A percentile compares a stretch with the other conserved stretches of the same genome.
Evolutionary conservation across 2,113 vertebrate genomes (phyloP).

Genomic region (Pelusios castaneus): DNA sequence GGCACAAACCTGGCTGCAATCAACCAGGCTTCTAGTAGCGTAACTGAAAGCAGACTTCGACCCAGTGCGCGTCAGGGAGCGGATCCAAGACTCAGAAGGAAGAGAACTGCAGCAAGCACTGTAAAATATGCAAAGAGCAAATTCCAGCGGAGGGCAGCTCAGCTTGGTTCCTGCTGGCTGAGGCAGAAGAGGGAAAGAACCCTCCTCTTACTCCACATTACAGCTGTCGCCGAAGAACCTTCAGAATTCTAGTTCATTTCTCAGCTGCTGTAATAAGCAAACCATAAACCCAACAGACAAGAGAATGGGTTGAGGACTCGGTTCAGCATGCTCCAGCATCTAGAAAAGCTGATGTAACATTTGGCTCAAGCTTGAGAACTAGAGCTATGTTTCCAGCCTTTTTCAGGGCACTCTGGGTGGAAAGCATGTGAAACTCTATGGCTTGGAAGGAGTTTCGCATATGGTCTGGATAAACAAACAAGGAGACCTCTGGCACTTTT

Average conservation of each 20-base stretch:
- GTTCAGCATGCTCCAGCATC: background rate
- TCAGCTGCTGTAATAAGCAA: background rate
- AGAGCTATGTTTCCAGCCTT: background rate
- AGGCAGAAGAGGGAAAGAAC: background rate
- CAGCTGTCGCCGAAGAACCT: background rate
- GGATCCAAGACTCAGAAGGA: background rate
- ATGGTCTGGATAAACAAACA: too few species aligned
- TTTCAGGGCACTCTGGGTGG: background rate
- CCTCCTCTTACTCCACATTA: background rate
- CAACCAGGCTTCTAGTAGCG: background rate
- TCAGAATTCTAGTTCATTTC: background rate
- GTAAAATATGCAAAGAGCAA: rapidly evolving
- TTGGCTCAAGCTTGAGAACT: rapidly evolving
- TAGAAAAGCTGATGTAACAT: rapidly evolving
- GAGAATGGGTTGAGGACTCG: background rate
- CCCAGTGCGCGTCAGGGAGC: rapidly evolving
- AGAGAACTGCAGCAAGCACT: background rate
- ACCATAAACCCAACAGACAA: rapidly evolving
- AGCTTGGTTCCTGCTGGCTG: rapidly evolving
- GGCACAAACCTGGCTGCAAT: background rate
- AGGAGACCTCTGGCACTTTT: too few species aligned
- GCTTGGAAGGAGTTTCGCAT: background rate
- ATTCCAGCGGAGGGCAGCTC: background rate
- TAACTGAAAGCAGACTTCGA: rapidly evolving
- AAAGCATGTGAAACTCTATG: rapidly evolving